Evolutionary conservation across 2,888 invertebrate genomes (phyloP), one percentile per base, ranked within the genome.

Genomic region (Deilephila porcellus): DNA sequence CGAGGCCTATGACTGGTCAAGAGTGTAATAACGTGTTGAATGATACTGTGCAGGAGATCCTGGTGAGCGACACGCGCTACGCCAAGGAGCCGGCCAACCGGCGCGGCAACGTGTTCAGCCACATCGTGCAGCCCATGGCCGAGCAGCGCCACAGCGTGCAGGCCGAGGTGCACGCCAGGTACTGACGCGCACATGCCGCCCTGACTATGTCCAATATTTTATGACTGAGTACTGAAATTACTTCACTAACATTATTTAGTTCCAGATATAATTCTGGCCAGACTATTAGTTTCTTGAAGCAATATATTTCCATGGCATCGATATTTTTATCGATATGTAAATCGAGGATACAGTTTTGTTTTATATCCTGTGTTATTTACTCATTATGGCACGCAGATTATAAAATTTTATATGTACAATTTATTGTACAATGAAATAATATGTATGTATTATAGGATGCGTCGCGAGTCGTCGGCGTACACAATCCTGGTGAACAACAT

Each of bases 401-500:
- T 60, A 3, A 25, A 25, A 25, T 25, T 25, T 25, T 25, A 25
- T 25, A 1, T 25, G 25, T 25, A 25, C n/a, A n/a, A 14, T 32
- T 20, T 34, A n/a, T 0, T 19, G 8, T 19, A 63, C n/a, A 5
- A n/a, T 63, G 2, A 5, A 3, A 37, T 34, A 2, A 8, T 11
- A 29, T 4, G 29, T 60, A 45, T 67, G n/a, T 62, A 4, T 81
- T 62, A 4, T 81, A 96, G 97, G 76, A 96, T 95, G 88, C 96
- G 96, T 72, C 95, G 90, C 70, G 97, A 96, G 83, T 95, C 96
- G 29, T 96, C 96, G 0, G 97, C 98, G 79, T 98, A 98, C 83
- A 98, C 98, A 2, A 96, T 99, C 77, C 94, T 99, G 67, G 94
- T 99, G 73, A 99, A 99, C 93, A 98, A 98, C 88, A 99, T 99